Base-by-base conservation (phyloP, 2,113 vertebrate species). In the Gopherus evgoodei region DNA sequence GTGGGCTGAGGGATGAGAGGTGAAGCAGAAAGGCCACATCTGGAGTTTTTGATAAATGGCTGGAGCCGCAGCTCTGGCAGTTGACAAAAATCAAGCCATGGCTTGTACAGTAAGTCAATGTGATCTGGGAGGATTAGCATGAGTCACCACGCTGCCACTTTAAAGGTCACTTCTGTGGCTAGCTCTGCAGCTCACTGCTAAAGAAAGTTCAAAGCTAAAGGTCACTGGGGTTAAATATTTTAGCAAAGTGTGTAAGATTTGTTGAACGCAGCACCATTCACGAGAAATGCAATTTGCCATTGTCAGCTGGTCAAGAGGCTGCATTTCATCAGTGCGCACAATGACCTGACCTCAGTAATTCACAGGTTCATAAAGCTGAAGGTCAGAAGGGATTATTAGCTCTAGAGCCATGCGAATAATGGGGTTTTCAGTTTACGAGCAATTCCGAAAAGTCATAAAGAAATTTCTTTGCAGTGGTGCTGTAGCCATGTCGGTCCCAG, bases 11-110 rank as follows among this genome's bases (percentile, higher is more conserved):
- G 44, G 49, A 3, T 1, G 0, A 7, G 31, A 38, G 78, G 53
- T 0, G 19, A 42, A 21, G 44, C 53, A 83, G 75, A 72, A 79
- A 56, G 54, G 11, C 31, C 49, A 59, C 84, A 76, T 76, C 13
- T 93, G 59, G 2, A 31, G 81, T 81, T 80, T 54, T 1, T 59
- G 50, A 19, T 31, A 59, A 76, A 50, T 91, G 75, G 79, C 69
- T 93, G 90, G n/a, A 81, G 54, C 83, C 84, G 69, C 53, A 76
- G 47, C 31, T 87, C 83, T 42, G 54, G 38, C 56, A 91, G 91
- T 42, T 93, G 88, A 59, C 82, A 47, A 94, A 82, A n/a, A 14
- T 29, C 78, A 82, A 35, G 65, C 25, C 79, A 91, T 29, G 27
- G 0, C 4, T 49, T 56, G 1, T 13, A 78, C 25, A 0, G 4